Evolutionary conservation across 2,113 vertebrate species (phyloP), one percentile per base, ranked within the genome.

Genomic region (Daphoenositta chrysoptera): DNA sequence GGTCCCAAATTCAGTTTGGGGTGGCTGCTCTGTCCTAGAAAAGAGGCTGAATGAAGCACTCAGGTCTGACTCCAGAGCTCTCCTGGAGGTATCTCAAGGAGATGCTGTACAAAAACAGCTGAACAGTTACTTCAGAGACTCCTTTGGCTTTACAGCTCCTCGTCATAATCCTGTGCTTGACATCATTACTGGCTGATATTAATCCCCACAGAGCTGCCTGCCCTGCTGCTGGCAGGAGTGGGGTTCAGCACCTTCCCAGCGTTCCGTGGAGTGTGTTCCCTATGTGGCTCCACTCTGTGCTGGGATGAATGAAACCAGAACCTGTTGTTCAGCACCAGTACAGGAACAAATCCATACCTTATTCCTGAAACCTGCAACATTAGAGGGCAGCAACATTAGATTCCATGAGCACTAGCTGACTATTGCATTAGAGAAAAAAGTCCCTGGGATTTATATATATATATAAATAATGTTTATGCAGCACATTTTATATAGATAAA

Each of bases 201-300:
- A 90, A 85, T 87, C 90, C 70, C 21, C 3, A 12, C 47, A 35
- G 82, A 89, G 92, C 73, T 80, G 82, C 63, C 48, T 57, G 77
- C 37, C 71, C 69, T n/a, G 40, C 6, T 61, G 37, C 50, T n/a
- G 56, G 65, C 63, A 37, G 56, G 53, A 18, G 11, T 40, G 33
- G 83, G n/a, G 17, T 18, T 61, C 1, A 2, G 56, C 76, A 42
- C 81, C 37, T 51, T 47, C 71, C n/a, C 2, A 2, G n/a, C 0
- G 0, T 15, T 75, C 23, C 1, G 0, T 20, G 68, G 56, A 42
- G 37, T 2, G 7, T 3, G 15, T 50, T 53, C 28, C 33, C 40
- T 40, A 33, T 1, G 1, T 31, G 50, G 66, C 66, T 84, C 6
- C 5, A 4, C 15, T 83, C 44, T 20, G 10, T 28, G 39, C 51